Percentiles rank a stretch among this genome's conserved stretches.
Conservation (phyloP, 2,113 vertebrate species). For the Scomber colias region DNA sequence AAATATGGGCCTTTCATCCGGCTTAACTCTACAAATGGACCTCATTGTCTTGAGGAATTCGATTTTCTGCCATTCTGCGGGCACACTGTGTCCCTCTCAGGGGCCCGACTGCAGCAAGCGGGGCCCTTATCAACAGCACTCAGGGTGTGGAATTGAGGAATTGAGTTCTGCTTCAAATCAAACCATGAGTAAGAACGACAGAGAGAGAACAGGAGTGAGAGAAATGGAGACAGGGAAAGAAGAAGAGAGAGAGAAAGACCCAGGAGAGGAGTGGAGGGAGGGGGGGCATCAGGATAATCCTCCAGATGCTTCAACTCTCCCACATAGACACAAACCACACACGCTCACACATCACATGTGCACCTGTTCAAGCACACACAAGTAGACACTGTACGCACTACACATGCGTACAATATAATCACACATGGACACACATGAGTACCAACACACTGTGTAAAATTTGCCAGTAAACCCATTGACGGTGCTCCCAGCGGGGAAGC, state of each 20-base stretch:
- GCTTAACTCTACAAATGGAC: conserved; percentile 84
- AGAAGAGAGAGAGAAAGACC: neutral
- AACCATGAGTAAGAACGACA: conserved; percentile 64
- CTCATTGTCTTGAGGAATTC: conserved; percentile 86
- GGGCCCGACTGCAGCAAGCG: conserved; percentile 72
- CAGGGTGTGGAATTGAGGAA: conserved; percentile 83
- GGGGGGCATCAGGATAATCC: conserved; percentile 33
- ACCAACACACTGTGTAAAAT: conserved; percentile 22
- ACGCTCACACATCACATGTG: conserved; percentile 8
- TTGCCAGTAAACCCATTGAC: conserved; percentile 54
- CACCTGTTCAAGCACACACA: conserved; percentile 38
- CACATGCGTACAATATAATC: conserved; percentile 17
- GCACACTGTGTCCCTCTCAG: conserved; percentile 72
- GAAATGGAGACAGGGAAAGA: neutral
- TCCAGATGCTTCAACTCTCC: conserved; percentile 55
- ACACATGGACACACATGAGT: conserved; percentile 21
- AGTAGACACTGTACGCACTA: neutral
- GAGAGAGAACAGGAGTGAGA: conserved; percentile 17
- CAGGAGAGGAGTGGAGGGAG: neutral
- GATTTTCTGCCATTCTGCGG: conserved; percentile 82
- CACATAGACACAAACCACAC: conserved; percentile 53
- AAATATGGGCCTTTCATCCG: conserved; percentile 83
- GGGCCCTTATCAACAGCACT: conserved; percentile 83
- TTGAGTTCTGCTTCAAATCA: conserved; percentile 80
- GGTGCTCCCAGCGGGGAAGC: conserved; percentile 53